Evolutionary conservation across 2,113 vertebrate genomes (phyloP), one percentile per base, ranked within the genome.

Genomic region (Syrrhaptes paradoxus): DNA sequence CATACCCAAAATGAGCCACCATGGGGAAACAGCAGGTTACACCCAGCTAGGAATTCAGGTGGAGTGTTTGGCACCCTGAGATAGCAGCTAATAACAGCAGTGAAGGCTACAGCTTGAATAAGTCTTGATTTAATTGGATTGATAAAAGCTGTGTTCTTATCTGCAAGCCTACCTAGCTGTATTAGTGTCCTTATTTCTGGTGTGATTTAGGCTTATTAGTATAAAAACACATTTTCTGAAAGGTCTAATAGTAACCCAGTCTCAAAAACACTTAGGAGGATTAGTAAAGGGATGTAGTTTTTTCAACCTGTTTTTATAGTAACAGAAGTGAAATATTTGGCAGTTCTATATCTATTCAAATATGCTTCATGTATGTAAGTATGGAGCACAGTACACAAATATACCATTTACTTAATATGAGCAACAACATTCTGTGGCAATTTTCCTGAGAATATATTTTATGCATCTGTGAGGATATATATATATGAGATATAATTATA

Each of bases 361-460:
- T 97, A 96, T 92, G 97, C 58, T 97, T 92, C 31, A 3, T 81
- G 55, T 66, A 5, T 85, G 70, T 81, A 67, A 96, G 45, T 86
- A 65, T 79, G 63, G 46, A 87, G 52, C 85, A 38, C 8, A 75
- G 79, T 80, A 96, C 89, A 90, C 49, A 97, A 97, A 97, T 97
- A 87, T 20, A 97, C 91, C 78, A 85, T 91, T 97, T 97, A 93
- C 65, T 92, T 96, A 89, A 94, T 95, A 93, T 58, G 97, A 97
- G 91, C 92, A 97, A 95, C 95, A 97, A 97, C 95, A 97, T 78
- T 94, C 96, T 95, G 93, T 97, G 96, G 96, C 94, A 97, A 52
- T 97, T 98, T 98, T 98, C 95, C 96, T 97, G 79, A 96, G 92
- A 96, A 92, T 97, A 8, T 89, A 96, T 96, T 93, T 90, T 93